These are phyloP conservation scores for Pemphigus obesinymphae DNA, from an alignment of 1,140 invertebrate species.

Conservation along the genomic window DNA sequence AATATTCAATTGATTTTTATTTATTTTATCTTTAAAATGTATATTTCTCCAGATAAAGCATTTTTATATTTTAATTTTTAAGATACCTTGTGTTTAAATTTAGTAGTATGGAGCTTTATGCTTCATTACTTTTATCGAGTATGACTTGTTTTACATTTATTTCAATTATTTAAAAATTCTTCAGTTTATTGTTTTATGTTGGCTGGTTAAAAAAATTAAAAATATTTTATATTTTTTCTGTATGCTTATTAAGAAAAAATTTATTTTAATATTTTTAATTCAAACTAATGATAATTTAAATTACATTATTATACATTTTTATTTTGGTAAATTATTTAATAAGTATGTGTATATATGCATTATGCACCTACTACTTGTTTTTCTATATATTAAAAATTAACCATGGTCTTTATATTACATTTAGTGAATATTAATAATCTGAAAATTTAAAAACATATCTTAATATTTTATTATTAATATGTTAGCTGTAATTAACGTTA, in stretches of 20 bases:
- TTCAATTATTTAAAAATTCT: background rate
- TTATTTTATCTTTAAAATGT: background rate
- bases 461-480: background rate
- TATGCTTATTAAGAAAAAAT: background rate
- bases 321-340: no score
- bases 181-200: no score
- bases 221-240: no score
- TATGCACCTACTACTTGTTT: background rate
- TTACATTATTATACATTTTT: no score
- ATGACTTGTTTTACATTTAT: background rate
- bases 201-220: no score
- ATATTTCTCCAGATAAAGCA: background rate
- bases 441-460: background rate
- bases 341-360: no score
- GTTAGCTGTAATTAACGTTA: background rate
- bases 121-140: background rate
- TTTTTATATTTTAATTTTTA: background rate
- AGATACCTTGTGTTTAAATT: background rate
- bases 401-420: background rate
- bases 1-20: background rate
- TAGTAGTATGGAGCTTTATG: background rate
- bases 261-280: background rate
- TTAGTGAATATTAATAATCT: background rate
- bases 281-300: background rate
- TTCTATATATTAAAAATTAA: background rate